phyloP scores from a whole-genome alignment of 2,113 vertebrate genomes.

The Xiphorhynchus elegans region DNA sequence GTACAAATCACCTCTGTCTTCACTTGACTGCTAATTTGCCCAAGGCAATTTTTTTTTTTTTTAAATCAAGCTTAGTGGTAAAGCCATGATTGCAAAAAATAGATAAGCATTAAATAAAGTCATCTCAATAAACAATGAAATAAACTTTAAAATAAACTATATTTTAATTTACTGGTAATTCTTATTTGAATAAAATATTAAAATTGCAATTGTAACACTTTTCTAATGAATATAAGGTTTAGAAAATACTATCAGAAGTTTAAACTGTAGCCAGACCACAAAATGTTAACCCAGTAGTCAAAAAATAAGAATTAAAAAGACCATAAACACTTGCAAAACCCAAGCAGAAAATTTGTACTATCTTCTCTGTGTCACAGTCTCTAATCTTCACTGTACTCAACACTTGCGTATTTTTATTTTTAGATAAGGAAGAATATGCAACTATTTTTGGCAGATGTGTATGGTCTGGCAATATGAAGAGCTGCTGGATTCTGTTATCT shows the following conservation, averaged over 20 bases:
- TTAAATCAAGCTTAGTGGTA: slow-evolving; percentile 29
- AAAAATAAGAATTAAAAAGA: not conserved
- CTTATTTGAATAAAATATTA: not conserved
- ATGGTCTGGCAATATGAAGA: not conserved
- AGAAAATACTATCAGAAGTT: not conserved
- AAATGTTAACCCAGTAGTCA: not conserved
- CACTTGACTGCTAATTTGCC: slow-evolving; percentile 47
- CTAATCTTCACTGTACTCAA: not conserved
- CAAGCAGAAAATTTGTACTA: not conserved
- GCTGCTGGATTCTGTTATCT: not conserved
- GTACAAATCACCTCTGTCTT: slow-evolving; percentile 36
- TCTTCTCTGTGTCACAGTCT: not conserved
- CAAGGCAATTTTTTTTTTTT: not conserved
- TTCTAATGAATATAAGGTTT: not conserved
- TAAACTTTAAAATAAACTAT: not conserved
- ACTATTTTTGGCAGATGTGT: not conserved
- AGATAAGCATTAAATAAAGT: not conserved
- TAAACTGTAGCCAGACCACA: not conserved
- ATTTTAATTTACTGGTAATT: not conserved
- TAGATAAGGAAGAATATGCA: not conserved
- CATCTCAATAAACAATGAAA: not conserved
- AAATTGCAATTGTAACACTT: not conserved
- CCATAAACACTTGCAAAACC: not conserved
- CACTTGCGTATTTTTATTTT: not conserved
- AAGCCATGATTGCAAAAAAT: slow-evolving; percentile 7